Base-by-base conservation (phyloP, 2,797 vertebrate genomes). In the Pseudomugil gertrudae region DNA sequence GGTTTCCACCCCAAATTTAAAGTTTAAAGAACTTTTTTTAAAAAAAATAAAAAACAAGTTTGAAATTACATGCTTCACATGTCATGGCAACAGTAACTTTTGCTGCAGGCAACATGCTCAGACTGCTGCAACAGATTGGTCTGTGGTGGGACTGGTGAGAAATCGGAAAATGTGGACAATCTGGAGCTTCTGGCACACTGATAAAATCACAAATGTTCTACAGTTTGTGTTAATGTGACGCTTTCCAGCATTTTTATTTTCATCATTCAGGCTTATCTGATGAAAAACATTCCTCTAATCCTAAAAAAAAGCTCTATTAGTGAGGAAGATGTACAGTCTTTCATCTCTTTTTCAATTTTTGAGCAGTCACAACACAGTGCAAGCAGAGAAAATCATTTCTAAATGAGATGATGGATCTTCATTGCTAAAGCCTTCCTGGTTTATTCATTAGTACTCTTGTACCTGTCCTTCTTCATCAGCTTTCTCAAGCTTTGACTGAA, bases 61-160 rank as follows among this genome's bases (percentile, higher is more conserved):
- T 53, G 69, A 58, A 82, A 84, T 85, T 69, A 70, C 54, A 78
- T 73, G 72, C 72, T 54, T 76, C 62, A 68, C 60, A 69, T 84
- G 59, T 81, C 43, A 75, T 43, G 69, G 62, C 51, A 73, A 30
- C 69, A 75, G 38, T 75, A 35, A 72, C 76, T 76, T 80, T 55
- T 61, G 72, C 82, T 84, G 54, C 69, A 65, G 85, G 82, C 72
- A 7, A 58, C 33, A 26, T 60, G 40, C 35, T 69, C 66, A 69
- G 58, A 84, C 73, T 69, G 58, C 72, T 66, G 78, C 74, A 73
- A 79, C 80, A 84, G 75, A 79, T 73, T 73, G 67, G 66, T 64
- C 61, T 70, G 40, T 75, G 60, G 57, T 68, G 71, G 63, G 71
- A 84, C 64, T 47, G 38, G 80, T 74, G 58, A 32, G 43, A 76